These are phyloP conservation scores for Entomobrya multifasciata DNA, from an alignment of 2,888 invertebrate genomes.

Conservation along the genomic window DNA sequence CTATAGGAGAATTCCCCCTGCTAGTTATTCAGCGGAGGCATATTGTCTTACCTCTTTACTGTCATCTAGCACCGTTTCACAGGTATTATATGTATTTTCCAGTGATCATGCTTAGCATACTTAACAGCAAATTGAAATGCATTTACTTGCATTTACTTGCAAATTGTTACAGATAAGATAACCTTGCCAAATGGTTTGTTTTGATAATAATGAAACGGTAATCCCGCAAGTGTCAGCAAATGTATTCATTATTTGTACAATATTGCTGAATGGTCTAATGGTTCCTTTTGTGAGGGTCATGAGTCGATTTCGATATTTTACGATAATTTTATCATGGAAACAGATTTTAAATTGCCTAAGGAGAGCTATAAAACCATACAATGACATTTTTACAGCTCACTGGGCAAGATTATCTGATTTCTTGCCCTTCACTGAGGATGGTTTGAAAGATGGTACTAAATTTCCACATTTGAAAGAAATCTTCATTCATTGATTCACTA, in stretches of 20 bases:
- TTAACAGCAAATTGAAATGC: background rate
- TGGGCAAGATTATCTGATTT: background rate
- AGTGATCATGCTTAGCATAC: no score
- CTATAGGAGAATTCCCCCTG: background rate
- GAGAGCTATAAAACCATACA: no score
- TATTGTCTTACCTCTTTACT: background rate
- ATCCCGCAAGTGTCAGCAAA: background rate
- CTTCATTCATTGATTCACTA: no score
- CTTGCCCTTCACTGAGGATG: background rate
- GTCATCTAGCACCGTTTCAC: background rate
- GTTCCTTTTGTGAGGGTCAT: background rate
- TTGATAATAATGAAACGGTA: background rate
- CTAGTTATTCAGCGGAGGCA: background rate
- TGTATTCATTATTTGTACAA: background rate
- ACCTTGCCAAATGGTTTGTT: background rate
- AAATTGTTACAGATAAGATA: background rate
- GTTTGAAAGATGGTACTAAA: background rate
- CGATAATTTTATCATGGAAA: background rate
- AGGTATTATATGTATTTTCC: no score
- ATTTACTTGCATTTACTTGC: no score
- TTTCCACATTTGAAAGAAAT: background rate
- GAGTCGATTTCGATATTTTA: background rate
- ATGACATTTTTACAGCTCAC: background rate
- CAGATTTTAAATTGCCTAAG: no score
- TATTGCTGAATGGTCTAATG: background rate